phyloP scores from a whole-genome alignment of 2,888 invertebrate genomes.

The Pseudococcus longispinus region DNA sequence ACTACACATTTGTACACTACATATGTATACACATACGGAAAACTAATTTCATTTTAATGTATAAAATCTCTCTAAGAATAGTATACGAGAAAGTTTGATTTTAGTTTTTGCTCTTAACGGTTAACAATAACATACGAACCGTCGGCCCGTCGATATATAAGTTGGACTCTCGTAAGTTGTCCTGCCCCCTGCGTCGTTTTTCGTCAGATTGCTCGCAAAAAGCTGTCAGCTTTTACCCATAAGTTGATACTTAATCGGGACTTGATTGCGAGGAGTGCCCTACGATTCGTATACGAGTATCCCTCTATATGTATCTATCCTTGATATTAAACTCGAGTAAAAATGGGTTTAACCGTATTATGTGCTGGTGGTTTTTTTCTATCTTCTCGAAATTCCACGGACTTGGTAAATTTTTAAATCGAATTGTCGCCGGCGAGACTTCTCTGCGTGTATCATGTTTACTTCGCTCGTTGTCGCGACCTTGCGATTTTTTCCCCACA shows the following conservation, averaged over 20 bases:
- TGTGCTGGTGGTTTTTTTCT: not conserved
- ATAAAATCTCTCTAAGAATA: not conserved
- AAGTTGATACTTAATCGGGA: not conserved
- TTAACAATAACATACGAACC: not conserved
- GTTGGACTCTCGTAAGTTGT: not conserved
- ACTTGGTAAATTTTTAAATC: not conserved
- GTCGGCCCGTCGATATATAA: not conserved
- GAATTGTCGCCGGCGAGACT: not conserved
- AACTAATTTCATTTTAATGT: conserved; percentile 34
- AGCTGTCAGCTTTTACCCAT: not conserved
- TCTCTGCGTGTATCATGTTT: not conserved
- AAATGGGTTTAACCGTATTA: not conserved
- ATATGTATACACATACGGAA: not conserved
- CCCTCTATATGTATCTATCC: too few relatives aligned
- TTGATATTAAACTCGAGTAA: not conserved
- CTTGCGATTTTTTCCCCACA: not conserved
- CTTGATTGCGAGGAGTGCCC: not conserved
- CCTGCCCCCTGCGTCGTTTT: not conserved
- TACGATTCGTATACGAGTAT: not conserved
- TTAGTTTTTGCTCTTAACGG: conserved; percentile 8
- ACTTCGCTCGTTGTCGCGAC: not conserved
- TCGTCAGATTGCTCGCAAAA: not conserved
- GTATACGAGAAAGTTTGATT: conserved; percentile 11
- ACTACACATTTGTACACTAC: not conserved
- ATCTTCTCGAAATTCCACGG: not conserved